phyloP scores from a whole-genome alignment of 2,113 vertebrate genomes.

The Protobothrops flavoviridis region DNA sequence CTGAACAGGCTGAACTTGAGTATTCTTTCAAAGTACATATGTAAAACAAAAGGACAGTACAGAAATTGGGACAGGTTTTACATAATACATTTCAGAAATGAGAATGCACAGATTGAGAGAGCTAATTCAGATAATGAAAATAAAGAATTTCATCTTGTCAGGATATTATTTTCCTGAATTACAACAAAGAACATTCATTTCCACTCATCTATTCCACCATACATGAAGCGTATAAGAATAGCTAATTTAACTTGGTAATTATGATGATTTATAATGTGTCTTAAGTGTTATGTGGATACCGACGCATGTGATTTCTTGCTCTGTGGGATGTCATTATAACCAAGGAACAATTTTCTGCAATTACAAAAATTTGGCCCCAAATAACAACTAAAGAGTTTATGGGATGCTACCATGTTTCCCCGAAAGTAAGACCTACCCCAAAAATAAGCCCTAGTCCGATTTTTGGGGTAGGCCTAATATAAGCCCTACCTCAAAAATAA shows the following conservation, averaged over 20 bases:
- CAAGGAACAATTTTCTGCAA: neutral
- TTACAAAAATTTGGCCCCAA: neutral
- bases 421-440: too few relatives aligned
- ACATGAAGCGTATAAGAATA: constrained; percentile 14
- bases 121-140: constrained; percentile 27
- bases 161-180: neutral
- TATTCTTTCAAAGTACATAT: neutral
- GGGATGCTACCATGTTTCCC: too few relatives aligned
- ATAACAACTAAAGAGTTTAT: neutral
- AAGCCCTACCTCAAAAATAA: too few relatives aligned
- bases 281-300: neutral
- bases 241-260: neutral
- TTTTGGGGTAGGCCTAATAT: too few relatives aligned
- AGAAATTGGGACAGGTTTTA: constrained; percentile 11
- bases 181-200: neutral
- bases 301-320: neutral
- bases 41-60: neutral
- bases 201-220: constrained; percentile 1
- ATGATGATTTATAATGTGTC: neutral
- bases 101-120: neutral
- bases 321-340: neutral
- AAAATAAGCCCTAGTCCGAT: too few relatives aligned
- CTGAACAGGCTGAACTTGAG: neutral
- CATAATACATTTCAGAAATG: constrained; percentile 29
- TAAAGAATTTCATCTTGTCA: constrained; percentile 15